These are phyloP conservation scores for Zaprionus obscuricornis DNA, from an alignment of 2,888 invertebrate genomes.

Conservation along the genomic window DNA sequence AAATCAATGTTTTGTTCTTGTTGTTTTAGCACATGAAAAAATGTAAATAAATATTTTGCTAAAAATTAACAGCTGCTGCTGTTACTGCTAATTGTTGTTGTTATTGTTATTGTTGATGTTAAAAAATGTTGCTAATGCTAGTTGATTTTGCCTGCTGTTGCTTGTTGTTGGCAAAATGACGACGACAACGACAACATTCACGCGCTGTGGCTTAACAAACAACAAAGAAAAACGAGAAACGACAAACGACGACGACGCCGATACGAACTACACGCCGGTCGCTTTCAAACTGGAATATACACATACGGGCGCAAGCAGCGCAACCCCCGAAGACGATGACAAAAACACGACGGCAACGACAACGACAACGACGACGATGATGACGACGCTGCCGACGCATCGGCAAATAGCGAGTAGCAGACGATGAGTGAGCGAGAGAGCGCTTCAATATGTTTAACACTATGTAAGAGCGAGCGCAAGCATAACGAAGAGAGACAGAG, in stretches of 20 bases:
- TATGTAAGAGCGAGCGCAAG: neutral
- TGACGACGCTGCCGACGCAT: slow-evolving; percentile 21
- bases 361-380: slow-evolving; percentile 5
- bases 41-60: neutral
- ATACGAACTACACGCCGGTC: slow-evolving; percentile 84
- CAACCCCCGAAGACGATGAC: slow-evolving; percentile 58
- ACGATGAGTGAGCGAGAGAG: slow-evolving; percentile 34
- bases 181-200: slow-evolving; percentile 45
- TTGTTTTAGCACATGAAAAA: slow-evolving; percentile 6
- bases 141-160: too few relatives aligned
- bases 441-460: too few relatives aligned
- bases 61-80: slow-evolving; percentile 12
- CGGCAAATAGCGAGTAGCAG: slow-evolving; percentile 30
- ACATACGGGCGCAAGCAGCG: slow-evolving; percentile 75
- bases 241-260: slow-evolving; percentile 66
- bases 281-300: slow-evolving; percentile 84
- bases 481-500: slow-evolving; percentile 11
- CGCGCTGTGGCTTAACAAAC: too few relatives aligned
- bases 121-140: too few relatives aligned
- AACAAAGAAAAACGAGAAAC: slow-evolving; percentile 50
- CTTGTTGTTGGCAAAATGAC: slow-evolving; percentile 15
- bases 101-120: slow-evolving; percentile 1
- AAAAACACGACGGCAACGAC: slow-evolving; percentile 24
- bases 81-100: slow-evolving; percentile 5
- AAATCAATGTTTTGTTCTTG: slow-evolving; percentile 6